Conservation (phyloP, 1,140 invertebrate species). For the Drosophila murphyi region DNA sequence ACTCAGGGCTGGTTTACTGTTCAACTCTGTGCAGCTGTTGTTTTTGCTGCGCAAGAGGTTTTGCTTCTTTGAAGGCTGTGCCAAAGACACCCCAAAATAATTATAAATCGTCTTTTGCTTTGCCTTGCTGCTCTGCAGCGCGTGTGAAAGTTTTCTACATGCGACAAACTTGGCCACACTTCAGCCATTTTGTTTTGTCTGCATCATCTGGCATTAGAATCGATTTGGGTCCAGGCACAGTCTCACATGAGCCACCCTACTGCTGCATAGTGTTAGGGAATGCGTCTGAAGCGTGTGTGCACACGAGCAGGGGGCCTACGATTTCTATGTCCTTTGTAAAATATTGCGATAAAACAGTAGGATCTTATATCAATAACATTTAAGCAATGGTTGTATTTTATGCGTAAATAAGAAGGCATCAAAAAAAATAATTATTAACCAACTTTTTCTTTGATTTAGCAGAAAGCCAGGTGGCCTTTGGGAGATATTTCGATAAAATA, state of each 20-base stretch:
- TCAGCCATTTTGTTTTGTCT: slow-evolving; percentile 74
- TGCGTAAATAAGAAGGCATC: too few relatives aligned
- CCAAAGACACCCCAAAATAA: slow-evolving; percentile 67
- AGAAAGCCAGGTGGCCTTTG: too few relatives aligned
- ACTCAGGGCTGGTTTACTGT: slow-evolving; percentile 28
- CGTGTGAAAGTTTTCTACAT: slow-evolving; percentile 70
- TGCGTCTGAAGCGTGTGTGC: slow-evolving; percentile 71
- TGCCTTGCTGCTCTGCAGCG: slow-evolving; percentile 60
- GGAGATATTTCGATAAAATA: too few relatives aligned
- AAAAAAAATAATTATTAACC: too few relatives aligned
- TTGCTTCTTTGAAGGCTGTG: slow-evolving; percentile 43
- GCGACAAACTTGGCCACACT: slow-evolving; percentile 56
- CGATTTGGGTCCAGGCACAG: slow-evolving; percentile 1
- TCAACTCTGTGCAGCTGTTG: slow-evolving; percentile 59
- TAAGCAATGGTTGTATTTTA: background rate
- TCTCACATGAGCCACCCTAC: background rate
- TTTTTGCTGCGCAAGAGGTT: slow-evolving; percentile 62
- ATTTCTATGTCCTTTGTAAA: background rate
- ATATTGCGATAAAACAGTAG: background rate
- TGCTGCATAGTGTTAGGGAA: slow-evolving; percentile 41
- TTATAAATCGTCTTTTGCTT: slow-evolving; percentile 25
- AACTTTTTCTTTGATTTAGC: too few relatives aligned
- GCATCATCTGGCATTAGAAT: slow-evolving; percentile 30
- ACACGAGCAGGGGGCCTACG: slow-evolving; percentile 5
- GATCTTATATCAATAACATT: background rate